These are phyloP conservation scores for Oncorhynchus clarkii DNA, from an alignment of 2,113 vertebrate species.

Conservation along the genomic window DNA sequence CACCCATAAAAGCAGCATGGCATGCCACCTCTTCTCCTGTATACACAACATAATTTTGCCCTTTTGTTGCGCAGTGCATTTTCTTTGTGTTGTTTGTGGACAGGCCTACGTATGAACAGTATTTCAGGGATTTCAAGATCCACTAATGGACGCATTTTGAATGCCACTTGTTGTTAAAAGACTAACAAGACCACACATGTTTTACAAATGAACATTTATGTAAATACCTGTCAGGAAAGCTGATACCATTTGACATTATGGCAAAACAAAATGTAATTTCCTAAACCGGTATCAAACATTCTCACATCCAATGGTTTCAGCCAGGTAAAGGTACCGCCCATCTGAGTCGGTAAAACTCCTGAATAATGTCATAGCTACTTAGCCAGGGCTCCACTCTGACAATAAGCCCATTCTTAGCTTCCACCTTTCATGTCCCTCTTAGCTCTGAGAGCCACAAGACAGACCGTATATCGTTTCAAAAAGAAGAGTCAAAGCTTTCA, in stretches of 20 bases:
- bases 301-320: no score
- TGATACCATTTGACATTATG: no score
- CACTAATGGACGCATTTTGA: neutral
- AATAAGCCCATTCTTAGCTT: conserved; percentile 41
- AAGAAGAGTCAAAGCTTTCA: conserved; percentile 58
- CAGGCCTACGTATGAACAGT: neutral
- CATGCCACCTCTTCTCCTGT: neutral
- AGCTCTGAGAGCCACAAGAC: conserved; percentile 45
- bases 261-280: no score
- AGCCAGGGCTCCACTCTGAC: conserved; percentile 28
- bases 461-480: conserved; percentile 59
- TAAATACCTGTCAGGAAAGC: no score
- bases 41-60: neutral
- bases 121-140: neutral
- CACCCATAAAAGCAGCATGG: conserved; percentile 7
- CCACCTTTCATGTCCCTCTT: conserved; percentile 57
- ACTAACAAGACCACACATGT: no score
- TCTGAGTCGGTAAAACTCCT: conserved; percentile 19
- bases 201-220: no score
- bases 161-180: no score
- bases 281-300: no score
- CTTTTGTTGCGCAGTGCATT: neutral
- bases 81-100: neutral
- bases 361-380: conserved; percentile 19
- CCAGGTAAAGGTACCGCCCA: neutral